Conservation (phyloP, 2,797 vertebrate species). For the Enteromius mattozi region DNA sequence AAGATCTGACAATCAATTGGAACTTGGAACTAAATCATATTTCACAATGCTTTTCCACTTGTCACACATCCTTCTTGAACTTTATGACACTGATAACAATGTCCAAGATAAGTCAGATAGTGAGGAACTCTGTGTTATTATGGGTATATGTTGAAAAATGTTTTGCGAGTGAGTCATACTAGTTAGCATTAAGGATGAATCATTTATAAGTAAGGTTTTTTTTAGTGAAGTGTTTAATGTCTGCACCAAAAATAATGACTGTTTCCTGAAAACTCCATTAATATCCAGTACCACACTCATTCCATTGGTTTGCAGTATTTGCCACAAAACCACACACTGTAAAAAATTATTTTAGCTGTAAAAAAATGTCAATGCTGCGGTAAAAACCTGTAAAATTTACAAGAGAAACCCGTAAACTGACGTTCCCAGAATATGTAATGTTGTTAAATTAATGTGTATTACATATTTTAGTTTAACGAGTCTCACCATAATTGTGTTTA, state of each 20-base stretch:
- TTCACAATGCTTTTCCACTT: not conserved
- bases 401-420: no score
- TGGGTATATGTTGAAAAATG: not conserved
- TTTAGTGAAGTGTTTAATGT: not conserved
- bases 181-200: not conserved
- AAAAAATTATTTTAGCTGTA: no score
- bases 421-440: no score
- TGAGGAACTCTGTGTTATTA: not conserved
- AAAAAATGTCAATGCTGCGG: no score
- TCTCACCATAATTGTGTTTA: no score
- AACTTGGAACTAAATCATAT: not conserved
- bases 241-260: not conserved
- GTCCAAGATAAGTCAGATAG: not conserved
- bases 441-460: no score
- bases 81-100: slow-evolving; percentile 32
- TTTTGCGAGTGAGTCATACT: not conserved
- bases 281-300: not conserved
- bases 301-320: not conserved
- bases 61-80: not conserved
- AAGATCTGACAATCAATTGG: not conserved
- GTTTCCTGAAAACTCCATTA: not conserved
- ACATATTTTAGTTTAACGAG: no score
- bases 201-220: not conserved
- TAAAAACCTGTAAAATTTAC: no score
- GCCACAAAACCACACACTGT: not conserved